A percentile compares a stretch with the other conserved stretches of the same genome.
Conservation (phyloP, 2,888 invertebrate genomes). For the Hetaerina titia region DNA sequence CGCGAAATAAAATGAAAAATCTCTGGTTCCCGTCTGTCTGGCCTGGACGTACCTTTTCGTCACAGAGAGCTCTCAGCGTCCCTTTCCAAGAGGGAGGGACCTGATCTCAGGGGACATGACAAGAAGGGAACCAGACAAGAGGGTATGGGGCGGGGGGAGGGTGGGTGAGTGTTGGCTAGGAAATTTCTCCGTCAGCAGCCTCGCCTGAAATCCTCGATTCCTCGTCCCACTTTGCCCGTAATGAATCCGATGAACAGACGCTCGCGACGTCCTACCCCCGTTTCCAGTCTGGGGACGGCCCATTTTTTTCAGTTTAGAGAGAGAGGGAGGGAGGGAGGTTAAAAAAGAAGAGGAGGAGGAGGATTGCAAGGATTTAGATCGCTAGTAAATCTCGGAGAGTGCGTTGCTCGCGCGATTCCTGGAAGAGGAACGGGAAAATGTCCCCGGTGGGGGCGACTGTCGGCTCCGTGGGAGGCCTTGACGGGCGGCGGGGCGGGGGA, state of each 20-base stretch:
- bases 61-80: too few relatives aligned
- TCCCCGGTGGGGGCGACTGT: neutral
- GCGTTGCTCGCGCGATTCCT: neutral
- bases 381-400: slow-evolving; percentile 17
- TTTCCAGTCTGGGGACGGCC: slow-evolving; percentile 33
- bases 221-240: slow-evolving; percentile 47
- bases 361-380: neutral
- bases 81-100: too few relatives aligned
- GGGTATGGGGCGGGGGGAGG: neutral
- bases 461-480: neutral
- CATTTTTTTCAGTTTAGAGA: neutral
- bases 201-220: slow-evolving; percentile 66
- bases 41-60: too few relatives aligned
- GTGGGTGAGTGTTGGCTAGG: neutral
- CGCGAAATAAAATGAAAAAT: too few relatives aligned
- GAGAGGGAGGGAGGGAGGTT: neutral
- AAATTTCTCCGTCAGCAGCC: neutral
- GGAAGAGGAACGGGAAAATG: slow-evolving; percentile 25
- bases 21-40: too few relatives aligned
- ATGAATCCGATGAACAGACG: neutral
- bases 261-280: slow-evolving; percentile 25
- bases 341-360: neutral
- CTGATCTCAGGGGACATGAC: neutral
- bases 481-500: neutral
- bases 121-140: neutral